A percentile compares a stretch with the other conserved stretches of the same genome.
Evolutionary conservation across 2,888 invertebrate genomes (phyloP).

Genomic region (Caenorhabditis afra): DNA sequence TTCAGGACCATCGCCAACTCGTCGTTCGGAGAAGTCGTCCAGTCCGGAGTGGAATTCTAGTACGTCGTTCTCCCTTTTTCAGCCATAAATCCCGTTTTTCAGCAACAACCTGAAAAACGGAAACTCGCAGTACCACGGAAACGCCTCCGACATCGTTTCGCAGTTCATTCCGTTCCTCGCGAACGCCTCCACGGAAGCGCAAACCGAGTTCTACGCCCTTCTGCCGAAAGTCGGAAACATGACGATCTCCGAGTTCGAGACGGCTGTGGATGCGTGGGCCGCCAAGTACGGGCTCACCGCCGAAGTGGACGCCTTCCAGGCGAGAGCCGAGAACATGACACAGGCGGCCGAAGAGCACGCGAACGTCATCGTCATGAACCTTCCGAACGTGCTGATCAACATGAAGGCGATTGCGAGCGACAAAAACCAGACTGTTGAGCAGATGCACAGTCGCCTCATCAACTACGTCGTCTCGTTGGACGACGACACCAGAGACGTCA

Average conservation of each 20-base stretch:
- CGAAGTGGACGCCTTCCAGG: slow-evolving; percentile 44
- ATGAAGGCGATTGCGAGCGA: slow-evolving; percentile 42
- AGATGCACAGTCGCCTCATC: slow-evolving; percentile 40
- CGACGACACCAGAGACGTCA: slow-evolving; percentile 40
- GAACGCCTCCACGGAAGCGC: slow-evolving; percentile 50
- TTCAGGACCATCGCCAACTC: slow-evolving; percentile 35
- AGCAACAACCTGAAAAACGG: slow-evolving; percentile 33
- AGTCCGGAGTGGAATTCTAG: slow-evolving; percentile 39
- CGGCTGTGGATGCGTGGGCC: slow-evolving; percentile 37
- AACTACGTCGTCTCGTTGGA: slow-evolving; percentile 40
- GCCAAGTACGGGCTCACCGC: slow-evolving; percentile 38
- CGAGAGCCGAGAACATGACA: slow-evolving; percentile 24
- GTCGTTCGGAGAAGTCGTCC: slow-evolving; percentile 41
- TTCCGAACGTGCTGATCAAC: slow-evolving; percentile 48
- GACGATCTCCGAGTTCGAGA: slow-evolving; percentile 43
- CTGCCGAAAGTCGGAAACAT: slow-evolving; percentile 32
- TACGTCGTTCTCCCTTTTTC: not conserved
- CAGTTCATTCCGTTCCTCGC: slow-evolving; percentile 51
- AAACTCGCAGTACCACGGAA: slow-evolving; percentile 17
- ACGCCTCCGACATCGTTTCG: slow-evolving; percentile 22
- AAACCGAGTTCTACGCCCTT: slow-evolving; percentile 29
- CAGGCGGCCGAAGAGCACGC: slow-evolving; percentile 35
- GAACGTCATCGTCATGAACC: slow-evolving; percentile 32
- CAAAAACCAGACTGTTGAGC: slow-evolving; percentile 41
- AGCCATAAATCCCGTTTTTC: not conserved